A percentile compares a stretch with the other conserved stretches of the same genome.
Conservation (phyloP, 1,140 invertebrate genomes). For the Lepidurus packardi region DNA sequence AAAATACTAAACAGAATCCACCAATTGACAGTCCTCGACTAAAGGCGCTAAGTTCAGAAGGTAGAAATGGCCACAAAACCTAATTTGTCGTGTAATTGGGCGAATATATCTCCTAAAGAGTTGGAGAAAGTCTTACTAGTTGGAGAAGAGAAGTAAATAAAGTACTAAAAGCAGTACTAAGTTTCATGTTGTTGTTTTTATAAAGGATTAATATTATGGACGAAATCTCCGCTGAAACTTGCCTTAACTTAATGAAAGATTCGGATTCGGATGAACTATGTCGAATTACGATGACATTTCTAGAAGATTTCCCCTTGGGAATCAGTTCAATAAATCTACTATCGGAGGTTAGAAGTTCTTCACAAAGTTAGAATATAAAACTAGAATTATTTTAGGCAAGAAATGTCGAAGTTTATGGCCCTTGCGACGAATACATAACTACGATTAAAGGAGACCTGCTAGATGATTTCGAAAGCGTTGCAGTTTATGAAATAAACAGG, state of each 20-base stretch:
- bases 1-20: too few species aligned
- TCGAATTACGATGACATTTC: neutral
- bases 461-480: constrained; percentile 1
- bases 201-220: neutral
- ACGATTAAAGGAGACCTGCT: neutral
- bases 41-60: constrained; percentile 16
- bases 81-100: neutral
- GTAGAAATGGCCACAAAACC: neutral
- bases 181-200: neutral
- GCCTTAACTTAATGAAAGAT: neutral
- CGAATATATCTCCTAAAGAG: neutral
- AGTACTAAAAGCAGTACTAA: neutral
- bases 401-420: neutral
- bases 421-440: neutral
- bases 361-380: neutral
- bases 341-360: neutral
- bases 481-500: constrained; percentile 8
- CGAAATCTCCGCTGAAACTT: neutral
- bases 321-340: neutral
- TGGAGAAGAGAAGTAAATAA: neutral
- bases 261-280: neutral
- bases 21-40: neutral
- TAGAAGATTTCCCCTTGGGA: neutral
- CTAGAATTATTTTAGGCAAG: neutral
- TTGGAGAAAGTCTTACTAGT: neutral